Evolutionary conservation across 2,888 invertebrate species (phyloP), one percentile per base, ranked within the genome.

Genomic region (Scaptomyza caliginosa): DNA sequence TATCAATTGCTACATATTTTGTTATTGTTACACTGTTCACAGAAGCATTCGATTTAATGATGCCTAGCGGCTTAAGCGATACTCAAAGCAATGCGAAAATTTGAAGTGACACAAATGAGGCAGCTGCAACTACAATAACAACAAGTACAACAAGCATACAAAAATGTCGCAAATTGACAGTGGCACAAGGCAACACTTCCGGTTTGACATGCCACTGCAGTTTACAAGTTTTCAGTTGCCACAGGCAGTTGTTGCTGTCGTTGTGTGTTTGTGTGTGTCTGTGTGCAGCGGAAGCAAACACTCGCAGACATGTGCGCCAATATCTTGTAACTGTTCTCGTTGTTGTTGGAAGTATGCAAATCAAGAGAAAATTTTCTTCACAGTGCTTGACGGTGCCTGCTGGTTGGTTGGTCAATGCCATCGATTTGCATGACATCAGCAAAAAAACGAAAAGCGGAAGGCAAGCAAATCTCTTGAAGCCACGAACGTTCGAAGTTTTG

Each of bases 141-240:
- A 21, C 11, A 36, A 17, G 6, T 28, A 30, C 13, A 24, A 30
- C 13, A 50, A 40, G 8, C 7, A 16, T 16, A 16, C 8, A n/a
- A 43, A 43, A 64, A 58, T 67, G 64, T 75, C 67, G 74, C 50
- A 83, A 86, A 82, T 78, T 67, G 68, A 71, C 71, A 71, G 64
- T 58, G 76, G 71, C 76, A 76, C 67, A 73, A 50, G 80, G 73
- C 76, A 74, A 74, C 85, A 81, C 71, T 86, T 81, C 81, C 81
- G 85, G 78, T 59, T 40, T 64, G 54, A 43, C 66, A 74, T 63
- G 67, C 49, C 45, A 71, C 38, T 68, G 68, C 56, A 74, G 75
- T 28, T 69, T 36, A 55, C 64, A 68, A 62, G 63, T 56, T 40
- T 34, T 38, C 49, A 63, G 54, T 49, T 59, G 74, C 76, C 56